Percentiles rank a stretch among this genome's conserved stretches.
phyloP scores from a whole-genome alignment of 2,113 vertebrate species.

The Phalacrocorax brasilianus region DNA sequence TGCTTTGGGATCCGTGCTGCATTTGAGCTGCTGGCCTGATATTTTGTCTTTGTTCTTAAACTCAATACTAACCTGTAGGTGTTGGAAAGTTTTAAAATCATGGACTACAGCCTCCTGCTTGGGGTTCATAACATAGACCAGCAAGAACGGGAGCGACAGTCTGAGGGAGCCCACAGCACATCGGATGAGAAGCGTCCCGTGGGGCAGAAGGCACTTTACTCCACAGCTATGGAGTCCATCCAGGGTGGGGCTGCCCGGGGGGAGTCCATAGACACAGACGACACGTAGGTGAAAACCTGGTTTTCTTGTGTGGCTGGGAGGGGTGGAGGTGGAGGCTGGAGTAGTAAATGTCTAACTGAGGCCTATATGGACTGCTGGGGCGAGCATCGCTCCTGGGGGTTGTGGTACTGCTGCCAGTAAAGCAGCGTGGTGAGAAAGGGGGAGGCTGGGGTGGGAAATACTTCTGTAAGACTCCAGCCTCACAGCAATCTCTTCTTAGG shows the following conservation, averaged over 20 bases:
- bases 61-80: conserved; percentile 75
- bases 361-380: neutral
- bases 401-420: neutral
- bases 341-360: neutral
- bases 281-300: conserved; percentile 84
- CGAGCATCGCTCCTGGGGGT: neutral
- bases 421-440: neutral
- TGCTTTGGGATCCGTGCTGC: neutral
- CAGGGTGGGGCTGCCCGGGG: conserved; percentile 92
- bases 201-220: conserved; percentile 96
- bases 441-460: neutral
- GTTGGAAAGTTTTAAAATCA: conserved; percentile 98
- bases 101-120: conserved; percentile 98
- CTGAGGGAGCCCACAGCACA: conserved; percentile 84
- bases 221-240: conserved; percentile 99
- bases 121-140: conserved; percentile 98
- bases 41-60: conserved; percentile 23
- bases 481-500: neutral
- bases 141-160: conserved; percentile 87
- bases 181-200: conserved; percentile 90
- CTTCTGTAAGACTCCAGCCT: neutral
- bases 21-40: neutral
- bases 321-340: neutral
- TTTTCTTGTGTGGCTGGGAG: rapidly evolving
- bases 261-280: conserved; percentile 90